Conservation (phyloP, 2,797 vertebrate genomes). For the Tragopan temminckii region DNA sequence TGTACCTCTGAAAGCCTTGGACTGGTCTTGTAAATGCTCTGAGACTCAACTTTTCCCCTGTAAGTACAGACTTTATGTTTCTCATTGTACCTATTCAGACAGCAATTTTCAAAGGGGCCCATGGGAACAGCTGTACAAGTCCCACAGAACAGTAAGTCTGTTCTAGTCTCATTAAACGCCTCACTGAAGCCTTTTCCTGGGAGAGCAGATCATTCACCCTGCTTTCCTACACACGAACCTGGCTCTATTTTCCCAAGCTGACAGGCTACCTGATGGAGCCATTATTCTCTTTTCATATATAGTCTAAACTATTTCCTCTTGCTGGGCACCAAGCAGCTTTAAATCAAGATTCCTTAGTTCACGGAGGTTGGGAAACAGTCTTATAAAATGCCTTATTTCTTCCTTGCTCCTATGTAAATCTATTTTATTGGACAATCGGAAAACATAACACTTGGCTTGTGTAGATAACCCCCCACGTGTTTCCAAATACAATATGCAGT, state of each 20-base stretch:
- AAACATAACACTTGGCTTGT: conserved; percentile 56
- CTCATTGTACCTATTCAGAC: conserved; percentile 36
- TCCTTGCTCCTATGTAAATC: conserved; percentile 71
- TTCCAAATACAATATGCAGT: conserved; percentile 44
- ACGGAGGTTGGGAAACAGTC: conserved; percentile 11
- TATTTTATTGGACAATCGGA: conserved; percentile 78
- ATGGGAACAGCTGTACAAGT: neutral
- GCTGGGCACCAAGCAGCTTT: conserved; percentile 42
- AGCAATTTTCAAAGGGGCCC: conserved; percentile 12
- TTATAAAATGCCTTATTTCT: conserved; percentile 39
- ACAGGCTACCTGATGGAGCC: conserved; percentile 67
- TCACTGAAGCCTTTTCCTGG: conserved; percentile 63
- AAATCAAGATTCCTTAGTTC: conserved; percentile 66
- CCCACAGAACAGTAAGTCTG: conserved; percentile 35
- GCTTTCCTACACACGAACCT: conserved; percentile 7
- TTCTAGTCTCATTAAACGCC: conserved; percentile 53
- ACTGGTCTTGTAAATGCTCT: neutral
- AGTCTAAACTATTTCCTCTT: conserved; percentile 69
- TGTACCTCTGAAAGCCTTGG: neutral
- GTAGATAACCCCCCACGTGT: conserved; percentile 45
- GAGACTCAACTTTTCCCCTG: neutral
- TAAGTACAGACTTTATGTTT: conserved; percentile 37
- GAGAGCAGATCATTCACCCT: conserved; percentile 50
- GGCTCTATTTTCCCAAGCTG: conserved; percentile 60
- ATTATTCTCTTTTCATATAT: conserved; percentile 66